Conservation (phyloP, 2,888 invertebrate genomes). For the Sericinus montela region DNA sequence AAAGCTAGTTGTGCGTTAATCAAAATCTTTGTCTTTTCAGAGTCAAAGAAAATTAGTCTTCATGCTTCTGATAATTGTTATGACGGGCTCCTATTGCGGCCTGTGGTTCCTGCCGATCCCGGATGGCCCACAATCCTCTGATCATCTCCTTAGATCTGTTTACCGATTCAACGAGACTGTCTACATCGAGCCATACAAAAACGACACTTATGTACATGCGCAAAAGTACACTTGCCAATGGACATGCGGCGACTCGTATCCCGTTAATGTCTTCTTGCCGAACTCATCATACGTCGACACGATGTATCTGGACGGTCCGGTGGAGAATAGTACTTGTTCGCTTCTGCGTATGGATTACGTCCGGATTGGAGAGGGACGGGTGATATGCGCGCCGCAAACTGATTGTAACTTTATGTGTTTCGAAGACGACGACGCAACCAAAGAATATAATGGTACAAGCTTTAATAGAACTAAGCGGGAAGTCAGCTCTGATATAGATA, state of each 20-base stretch:
- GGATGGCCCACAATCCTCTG: constrained; percentile 27
- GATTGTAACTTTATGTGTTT: constrained; percentile 57
- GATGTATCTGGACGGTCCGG: constrained; percentile 43
- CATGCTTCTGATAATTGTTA: constrained; percentile 80
- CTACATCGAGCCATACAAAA: constrained; percentile 37
- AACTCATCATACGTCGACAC: constrained; percentile 51
- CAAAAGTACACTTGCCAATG: constrained; percentile 61
- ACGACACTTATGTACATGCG: constrained; percentile 28
- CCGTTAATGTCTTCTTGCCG: constrained; percentile 51
- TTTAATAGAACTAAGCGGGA: constrained; percentile 25
- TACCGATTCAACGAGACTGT: constrained; percentile 61
- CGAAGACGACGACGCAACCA: constrained; percentile 35
- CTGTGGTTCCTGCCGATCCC: constrained; percentile 80
- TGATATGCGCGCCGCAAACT: constrained; percentile 45
- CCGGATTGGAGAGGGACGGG: constrained; percentile 39
- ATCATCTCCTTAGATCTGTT: constrained; percentile 40
- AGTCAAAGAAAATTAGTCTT: constrained; percentile 85
- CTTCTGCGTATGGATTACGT: constrained; percentile 51
- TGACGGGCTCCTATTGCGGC: constrained; percentile 83
- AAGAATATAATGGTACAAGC: constrained; percentile 23
- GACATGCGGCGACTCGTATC: constrained; percentile 44
- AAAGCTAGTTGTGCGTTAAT: too few species aligned
- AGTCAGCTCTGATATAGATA: constrained; percentile 18
- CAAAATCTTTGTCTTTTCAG: constrained; percentile 41
- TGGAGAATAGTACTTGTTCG: constrained; percentile 49